Conservation (phyloP, 2,888 invertebrate genomes). For the Drosophila cognata region DNA sequence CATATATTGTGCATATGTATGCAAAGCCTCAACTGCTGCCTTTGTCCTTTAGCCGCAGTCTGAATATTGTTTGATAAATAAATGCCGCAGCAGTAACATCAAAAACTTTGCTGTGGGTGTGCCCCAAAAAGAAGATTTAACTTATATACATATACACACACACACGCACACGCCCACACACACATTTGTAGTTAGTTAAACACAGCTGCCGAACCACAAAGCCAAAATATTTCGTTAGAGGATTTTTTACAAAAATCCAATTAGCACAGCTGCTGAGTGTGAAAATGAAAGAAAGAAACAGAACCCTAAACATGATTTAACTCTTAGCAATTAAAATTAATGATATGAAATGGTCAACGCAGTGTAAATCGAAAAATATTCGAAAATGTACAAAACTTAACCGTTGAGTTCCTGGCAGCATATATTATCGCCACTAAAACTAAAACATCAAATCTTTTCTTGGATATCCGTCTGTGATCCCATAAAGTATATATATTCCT, state of each 20-base stretch:
- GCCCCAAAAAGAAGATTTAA: background rate
- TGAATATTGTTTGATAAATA: constrained; percentile 9
- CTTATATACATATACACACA: background rate
- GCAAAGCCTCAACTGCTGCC: background rate
- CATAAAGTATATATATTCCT: background rate
- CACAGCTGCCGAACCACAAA: background rate
- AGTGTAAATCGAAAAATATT: background rate
- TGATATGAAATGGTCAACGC: background rate
- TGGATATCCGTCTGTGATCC: background rate
- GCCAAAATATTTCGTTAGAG: background rate
- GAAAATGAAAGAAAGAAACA: background rate
- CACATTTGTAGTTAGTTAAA: background rate
- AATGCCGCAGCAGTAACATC: constrained; percentile 12
- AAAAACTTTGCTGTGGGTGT: background rate
- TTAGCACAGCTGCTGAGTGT: background rate
- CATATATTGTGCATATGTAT: background rate
- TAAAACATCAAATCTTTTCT: background rate
- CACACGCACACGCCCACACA: background rate
- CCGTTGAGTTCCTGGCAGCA: background rate
- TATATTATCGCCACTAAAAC: background rate
- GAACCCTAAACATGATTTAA: background rate
- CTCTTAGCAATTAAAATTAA: background rate
- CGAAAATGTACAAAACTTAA: background rate
- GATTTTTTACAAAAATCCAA: background rate
- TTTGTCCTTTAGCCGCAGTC: constrained; percentile 20